Evolutionary conservation across 1,140 invertebrate genomes (phyloP).

Genomic region (Neomicropteryx cornuta): DNA sequence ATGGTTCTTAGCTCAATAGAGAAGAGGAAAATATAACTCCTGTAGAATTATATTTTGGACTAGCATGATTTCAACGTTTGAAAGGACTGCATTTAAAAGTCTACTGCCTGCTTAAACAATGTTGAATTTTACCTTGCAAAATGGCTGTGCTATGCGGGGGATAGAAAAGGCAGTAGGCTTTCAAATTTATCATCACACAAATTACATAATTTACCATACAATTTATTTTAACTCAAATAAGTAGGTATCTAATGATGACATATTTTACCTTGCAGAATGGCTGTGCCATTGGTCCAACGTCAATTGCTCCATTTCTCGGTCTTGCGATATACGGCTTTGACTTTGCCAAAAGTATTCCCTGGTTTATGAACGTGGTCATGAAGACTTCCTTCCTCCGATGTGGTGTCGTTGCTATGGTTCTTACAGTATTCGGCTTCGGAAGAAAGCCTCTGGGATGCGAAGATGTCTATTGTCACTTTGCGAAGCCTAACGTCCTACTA

Average conservation of each 20-base stretch:
- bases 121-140: no score
- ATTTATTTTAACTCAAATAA: conserved; percentile 2
- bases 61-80: no score
- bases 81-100: no score
- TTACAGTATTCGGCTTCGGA: conserved; percentile 48
- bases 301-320: conserved; percentile 50
- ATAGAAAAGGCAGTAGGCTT: no score
- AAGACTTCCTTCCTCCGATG: conserved; percentile 50
- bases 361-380: conserved; percentile 45
- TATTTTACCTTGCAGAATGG: conserved; percentile 43
- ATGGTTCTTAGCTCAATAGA: no score
- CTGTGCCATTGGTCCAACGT: conserved; percentile 47
- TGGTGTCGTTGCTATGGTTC: conserved; percentile 45
- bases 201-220: no score
- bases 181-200: no score
- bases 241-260: conserved; percentile 1
- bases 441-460: conserved; percentile 42
- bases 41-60: no score
- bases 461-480: conserved; percentile 48
- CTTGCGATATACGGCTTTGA: conserved; percentile 55
- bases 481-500: conserved; percentile 44
- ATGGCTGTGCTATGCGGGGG: no score
- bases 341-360: conserved; percentile 46
- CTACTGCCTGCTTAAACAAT: no score
- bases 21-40: no score